These are phyloP conservation scores for Stomorhina lunata DNA, from an alignment of 2,888 invertebrate genomes.

Conservation along the genomic window DNA sequence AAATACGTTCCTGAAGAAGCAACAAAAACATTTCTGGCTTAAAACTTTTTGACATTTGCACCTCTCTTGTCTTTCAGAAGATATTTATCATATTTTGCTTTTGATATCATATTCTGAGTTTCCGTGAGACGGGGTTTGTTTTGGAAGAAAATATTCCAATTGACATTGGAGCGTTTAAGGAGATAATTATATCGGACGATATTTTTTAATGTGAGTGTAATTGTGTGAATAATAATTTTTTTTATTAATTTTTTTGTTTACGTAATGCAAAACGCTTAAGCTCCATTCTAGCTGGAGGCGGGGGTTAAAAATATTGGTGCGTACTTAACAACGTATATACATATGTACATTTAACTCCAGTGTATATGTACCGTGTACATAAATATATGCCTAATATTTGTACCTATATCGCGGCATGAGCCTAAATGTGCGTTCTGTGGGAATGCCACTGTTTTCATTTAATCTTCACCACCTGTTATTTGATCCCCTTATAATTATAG, in stretches of 20 bases:
- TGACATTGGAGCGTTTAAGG: background rate
- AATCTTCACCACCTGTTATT: constrained; percentile 26
- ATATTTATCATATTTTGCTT: background rate
- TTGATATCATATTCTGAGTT: no score
- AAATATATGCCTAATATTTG: no score
- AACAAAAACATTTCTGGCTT: background rate
- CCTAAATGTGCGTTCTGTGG: background rate
- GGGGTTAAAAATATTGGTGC: constrained; percentile 1
- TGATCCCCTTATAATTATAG: background rate
- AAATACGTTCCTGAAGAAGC: no score
- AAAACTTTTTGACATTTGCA: background rate
- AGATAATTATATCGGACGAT: background rate
- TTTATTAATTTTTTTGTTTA: background rate
- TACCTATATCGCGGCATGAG: background rate
- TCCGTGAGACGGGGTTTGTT: background rate
- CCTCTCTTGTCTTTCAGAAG: no score
- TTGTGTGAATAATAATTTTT: background rate
- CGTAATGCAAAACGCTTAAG: background rate
- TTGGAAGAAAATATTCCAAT: background rate
- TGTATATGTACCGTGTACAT: background rate
- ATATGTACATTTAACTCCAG: background rate
- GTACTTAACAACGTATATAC: background rate
- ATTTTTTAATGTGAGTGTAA: background rate
- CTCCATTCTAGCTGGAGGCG: background rate
- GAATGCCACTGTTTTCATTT: background rate